Base-by-base conservation (phyloP, 2,113 vertebrate genomes). In the Laticauda colubrina region DNA sequence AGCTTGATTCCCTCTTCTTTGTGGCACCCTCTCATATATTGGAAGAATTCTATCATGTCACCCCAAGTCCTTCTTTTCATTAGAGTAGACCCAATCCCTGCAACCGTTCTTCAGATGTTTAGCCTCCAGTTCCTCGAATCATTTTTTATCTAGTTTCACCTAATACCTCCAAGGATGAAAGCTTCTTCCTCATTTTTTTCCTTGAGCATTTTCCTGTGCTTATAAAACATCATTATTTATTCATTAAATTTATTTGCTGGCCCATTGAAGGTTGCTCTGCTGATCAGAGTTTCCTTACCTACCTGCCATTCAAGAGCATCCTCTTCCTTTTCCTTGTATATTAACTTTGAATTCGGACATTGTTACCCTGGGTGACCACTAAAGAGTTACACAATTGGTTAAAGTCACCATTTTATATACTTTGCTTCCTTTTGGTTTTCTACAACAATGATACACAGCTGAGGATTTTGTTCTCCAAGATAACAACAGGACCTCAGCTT, bases 371-470 rank as follows among this genome's bases (percentile, higher is more conserved):
- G 3, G 6, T 87, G 94, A 92, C 88, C 88, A 93, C 88, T 91
- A 88, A 61, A 92, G 90, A 94, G 18, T 87, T 7, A 21, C 61
- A 21, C 87, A 8, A 59, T 20, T 4, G 29, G 11, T 8, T 64
- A 3, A 93, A 92, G 51, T 51, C 61, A 81, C 0, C 94, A 1
- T 69, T 96, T 94, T 92, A 92, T 89, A 69, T 88, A 43, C 26
- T 92, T 2, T 11, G 5, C 61, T 53, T 94, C 34, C 8, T 75
- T 95, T 92, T 94, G 20, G 55, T 90, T 59, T 96, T 95, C 59
- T 14, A 94, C 89, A 85, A 9, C 21, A 56, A 6, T 59, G 57
- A 51, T 29, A 39, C 39, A 21, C 92, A 75, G 56, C 23, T 88
- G 92, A 48, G 48, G 48, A 48, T 48, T 48, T 48, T 48, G 48